Conservation (phyloP, 2,888 invertebrate genomes). For the Chrysopilus asiliformis region DNA sequence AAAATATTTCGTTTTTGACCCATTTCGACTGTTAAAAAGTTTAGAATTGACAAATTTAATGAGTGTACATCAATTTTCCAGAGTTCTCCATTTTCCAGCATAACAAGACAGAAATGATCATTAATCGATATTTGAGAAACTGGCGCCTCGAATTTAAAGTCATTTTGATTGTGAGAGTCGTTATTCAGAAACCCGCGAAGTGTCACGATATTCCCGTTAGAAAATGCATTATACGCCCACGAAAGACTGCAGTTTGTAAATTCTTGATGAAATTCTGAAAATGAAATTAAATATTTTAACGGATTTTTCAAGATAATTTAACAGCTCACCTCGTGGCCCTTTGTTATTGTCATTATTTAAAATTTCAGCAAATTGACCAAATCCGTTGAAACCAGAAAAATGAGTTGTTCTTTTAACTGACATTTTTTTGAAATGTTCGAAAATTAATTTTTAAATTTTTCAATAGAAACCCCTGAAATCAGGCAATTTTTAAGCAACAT, state of each 20-base stretch:
- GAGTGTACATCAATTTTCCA: conserved; percentile 19
- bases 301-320: too few relatives aligned
- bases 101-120: conserved; percentile 25
- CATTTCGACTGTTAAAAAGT: conserved; percentile 8
- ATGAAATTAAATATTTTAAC: too few relatives aligned
- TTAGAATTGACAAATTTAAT: conserved; percentile 7
- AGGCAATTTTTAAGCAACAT: too few relatives aligned
- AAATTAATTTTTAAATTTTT: too few relatives aligned
- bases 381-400: conserved; percentile 33
- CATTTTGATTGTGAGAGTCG: conserved; percentile 13
- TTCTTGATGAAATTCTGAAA: too few relatives aligned
- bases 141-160: conserved; percentile 15
- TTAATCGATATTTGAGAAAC: conserved; percentile 23
- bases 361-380: conserved; percentile 16
- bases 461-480: too few relatives aligned
- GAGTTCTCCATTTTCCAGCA: conserved; percentile 24
- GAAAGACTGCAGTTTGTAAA: conserved; percentile 14
- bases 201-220: conserved; percentile 16
- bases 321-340: too few relatives aligned
- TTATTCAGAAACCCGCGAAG: conserved; percentile 22
- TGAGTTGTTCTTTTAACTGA: too few relatives aligned
- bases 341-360: conserved; percentile 1
- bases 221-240: conserved; percentile 27
- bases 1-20: conserved; percentile 23
- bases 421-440: too few relatives aligned